phyloP scores from a whole-genome alignment of 2,797 vertebrate genomes.

The Eremophila alpestris region DNA sequence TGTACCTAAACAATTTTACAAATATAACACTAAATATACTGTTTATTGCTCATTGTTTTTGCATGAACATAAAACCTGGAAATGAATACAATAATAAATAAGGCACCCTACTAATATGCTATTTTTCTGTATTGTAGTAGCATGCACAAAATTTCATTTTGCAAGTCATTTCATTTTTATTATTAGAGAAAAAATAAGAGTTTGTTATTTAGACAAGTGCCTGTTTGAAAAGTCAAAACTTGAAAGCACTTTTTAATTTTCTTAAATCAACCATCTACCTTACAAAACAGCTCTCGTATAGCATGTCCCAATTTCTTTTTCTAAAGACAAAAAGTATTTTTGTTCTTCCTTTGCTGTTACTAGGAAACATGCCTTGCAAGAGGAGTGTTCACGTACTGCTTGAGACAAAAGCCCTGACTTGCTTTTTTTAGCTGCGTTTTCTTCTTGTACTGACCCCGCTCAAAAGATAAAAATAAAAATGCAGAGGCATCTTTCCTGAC shows the following conservation, averaged over 20 bases:
- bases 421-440: not conserved
- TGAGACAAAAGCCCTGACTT: slow-evolving; percentile 28
- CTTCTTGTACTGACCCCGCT: not conserved
- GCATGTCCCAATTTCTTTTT: slow-evolving; percentile 35
- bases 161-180: not conserved
- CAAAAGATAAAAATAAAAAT: slow-evolving; percentile 21
- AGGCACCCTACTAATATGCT: slow-evolving; percentile 16
- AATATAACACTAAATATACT: not conserved
- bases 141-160: not conserved
- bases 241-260: not conserved
- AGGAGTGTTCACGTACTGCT: slow-evolving; percentile 7
- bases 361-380: slow-evolving; percentile 42
- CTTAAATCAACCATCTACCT: not conserved
- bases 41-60: slow-evolving; percentile 38
- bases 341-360: slow-evolving; percentile 49
- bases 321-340: slow-evolving; percentile 49
- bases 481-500: not conserved
- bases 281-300: not conserved
- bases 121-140: not conserved
- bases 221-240: not conserved
- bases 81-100: slow-evolving; percentile 31
- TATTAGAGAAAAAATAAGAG: not conserved
- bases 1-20: not conserved
- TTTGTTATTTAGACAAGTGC: not conserved
- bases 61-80: not conserved